A percentile compares a stretch with the other conserved stretches of the same genome.
These are phyloP conservation scores for Amblyteles armatorius DNA, from an alignment of 2,888 invertebrate species.

Conservation along the genomic window DNA sequence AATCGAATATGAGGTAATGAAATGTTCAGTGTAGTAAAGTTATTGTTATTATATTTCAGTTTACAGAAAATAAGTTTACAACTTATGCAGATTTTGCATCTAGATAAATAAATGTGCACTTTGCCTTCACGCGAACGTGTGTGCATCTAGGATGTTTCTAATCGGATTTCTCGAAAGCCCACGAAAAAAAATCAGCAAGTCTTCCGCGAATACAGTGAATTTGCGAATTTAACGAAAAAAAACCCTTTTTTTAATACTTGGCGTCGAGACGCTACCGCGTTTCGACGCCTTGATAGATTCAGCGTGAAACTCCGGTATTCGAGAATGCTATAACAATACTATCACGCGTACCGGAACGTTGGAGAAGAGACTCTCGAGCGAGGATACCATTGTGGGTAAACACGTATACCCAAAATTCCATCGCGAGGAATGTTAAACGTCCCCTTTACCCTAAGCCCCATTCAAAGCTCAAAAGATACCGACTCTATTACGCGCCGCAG, in stretches of 20 bases:
- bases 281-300: neutral
- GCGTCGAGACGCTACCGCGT: neutral
- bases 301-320: slow-evolving; percentile 25
- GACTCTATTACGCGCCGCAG: slow-evolving; percentile 6
- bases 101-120: too few relatives aligned
- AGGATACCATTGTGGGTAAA: slow-evolving; percentile 42
- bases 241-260: too few relatives aligned
- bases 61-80: too few relatives aligned
- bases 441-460: neutral
- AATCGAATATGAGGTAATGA: too few relatives aligned
- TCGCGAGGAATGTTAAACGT: neutral
- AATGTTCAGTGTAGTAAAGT: too few relatives aligned
- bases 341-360: slow-evolving; percentile 39
- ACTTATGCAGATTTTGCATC: too few relatives aligned
- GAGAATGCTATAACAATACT: slow-evolving; percentile 26
- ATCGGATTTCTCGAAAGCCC: too few relatives aligned
- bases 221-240: neutral
- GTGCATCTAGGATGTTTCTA: too few relatives aligned
- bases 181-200: neutral
- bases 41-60: too few relatives aligned
- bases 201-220: neutral
- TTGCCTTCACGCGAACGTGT: too few relatives aligned
- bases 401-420: slow-evolving; percentile 55
- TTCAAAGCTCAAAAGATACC: slow-evolving; percentile 15
- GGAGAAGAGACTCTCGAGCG: neutral